Evolutionary conservation across 2,113 vertebrate genomes (phyloP), one percentile per base, ranked within the genome.

Genomic region (Corapipo altera): DNA sequence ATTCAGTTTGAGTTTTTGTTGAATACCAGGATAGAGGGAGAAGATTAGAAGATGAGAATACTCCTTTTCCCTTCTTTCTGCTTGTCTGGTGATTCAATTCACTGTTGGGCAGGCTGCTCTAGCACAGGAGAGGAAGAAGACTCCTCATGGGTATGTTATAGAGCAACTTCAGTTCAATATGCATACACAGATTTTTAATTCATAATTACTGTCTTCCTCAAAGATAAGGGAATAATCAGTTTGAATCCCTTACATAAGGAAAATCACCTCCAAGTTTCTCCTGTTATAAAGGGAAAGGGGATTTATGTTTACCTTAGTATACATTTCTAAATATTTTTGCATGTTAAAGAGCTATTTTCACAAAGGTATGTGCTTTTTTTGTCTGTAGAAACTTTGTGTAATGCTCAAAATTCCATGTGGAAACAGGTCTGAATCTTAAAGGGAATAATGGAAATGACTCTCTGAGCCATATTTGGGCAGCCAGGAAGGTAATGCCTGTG

Each of bases 311-410:
- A 32, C 17, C 37, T 75, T 32, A 21, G 30, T 61, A 27, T 55
- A 41, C 4, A 7, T 44, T 46, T 74, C n/a, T 61, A 70, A 57
- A 33, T 59, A 51, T 44, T 43, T 86, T 44, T 79, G 32, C 21
- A n/a, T 41, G 8, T 44, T 59, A 27, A 37, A n/a, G n/a, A 75
- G n/a, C 41, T 73, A 0, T 76, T 87, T 91, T 79, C 61, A 89
- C 3, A 4, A 12, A 5, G 21, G 23, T 22, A 13, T 0, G 0
- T 3, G 1, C 15, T 66, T 88, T 62, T n/a, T 51, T 37, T 70
- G 10, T 32, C 28, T 41, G 0, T 10, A 37, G 52, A 51, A 89
- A 35, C 39, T 73, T 49, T 41, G 61, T 32, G 15, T 55, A 61
- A 37, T 61, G 76, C 76, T 77, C 35, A 69, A 67, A 32, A 59